Evolutionary conservation across 2,888 invertebrate genomes (phyloP), one percentile per base, ranked within the genome.

Genomic region (Eupithecia abbreviata): DNA sequence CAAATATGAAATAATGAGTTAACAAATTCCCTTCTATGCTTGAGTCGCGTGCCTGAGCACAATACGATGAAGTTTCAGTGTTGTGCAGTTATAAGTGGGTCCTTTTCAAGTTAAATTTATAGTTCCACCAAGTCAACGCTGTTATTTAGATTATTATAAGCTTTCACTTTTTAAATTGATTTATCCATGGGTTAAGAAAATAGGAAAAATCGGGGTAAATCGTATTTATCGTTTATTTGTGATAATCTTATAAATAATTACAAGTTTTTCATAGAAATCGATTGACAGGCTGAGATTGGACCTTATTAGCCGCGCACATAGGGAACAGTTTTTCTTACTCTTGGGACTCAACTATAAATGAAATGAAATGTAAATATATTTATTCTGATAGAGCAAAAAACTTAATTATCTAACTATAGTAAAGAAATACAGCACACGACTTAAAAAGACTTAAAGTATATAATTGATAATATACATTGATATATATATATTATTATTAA

Each of bases 31-130:
- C 65, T 68, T 72, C 71, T 75, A 76, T 74, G 77, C 76, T 78
- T 74, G 69, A 62, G 77, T 78, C 74, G 77, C 80, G 77, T 80
- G 77, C 72, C 43, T 10, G 67, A 62, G 13, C 13, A 55, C 71
- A 75, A 77, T 77, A 77, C 75, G 71, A 78, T 74, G n/a, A 65
- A 77, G 71, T 76, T 79, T 78, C 71, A 72, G 77, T 75, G 65
- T 75, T 76, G 74, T 78, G 74, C 71, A 58, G 75, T 78, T 77
- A 74, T 74, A 77, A 77, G 74, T 76, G 77, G 76, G 76, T 69
- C 77, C 68, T 77, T 75, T 76, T 74, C 72, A 74, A 70, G 10
- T 74, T 62, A 74, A 72, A 80, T 77, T 76, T 76, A 75, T 71
- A 65, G 43, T 66, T 55, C 49, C 30, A 47, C 10, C 69, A 4